A percentile compares a stretch with the other conserved stretches of the same genome.
phyloP scores from a whole-genome alignment of 2,797 vertebrate species.

The Gymnoscopelus microlampas region DNA sequence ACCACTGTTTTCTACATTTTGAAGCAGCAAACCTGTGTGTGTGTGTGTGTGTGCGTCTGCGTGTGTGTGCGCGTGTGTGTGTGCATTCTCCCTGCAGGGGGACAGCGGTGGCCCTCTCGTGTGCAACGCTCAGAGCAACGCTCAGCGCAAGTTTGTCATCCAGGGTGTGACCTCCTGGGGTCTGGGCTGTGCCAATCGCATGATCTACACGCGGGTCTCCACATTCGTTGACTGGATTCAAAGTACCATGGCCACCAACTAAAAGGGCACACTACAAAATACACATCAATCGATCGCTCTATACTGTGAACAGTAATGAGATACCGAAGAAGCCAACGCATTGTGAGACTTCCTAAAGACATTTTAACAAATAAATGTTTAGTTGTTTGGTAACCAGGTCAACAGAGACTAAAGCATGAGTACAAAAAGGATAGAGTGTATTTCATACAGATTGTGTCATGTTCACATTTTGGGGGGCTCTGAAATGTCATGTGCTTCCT shows the following conservation, averaged over 20 bases:
- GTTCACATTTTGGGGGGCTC: background rate
- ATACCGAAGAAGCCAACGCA: no score
- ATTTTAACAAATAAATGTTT: slow-evolving; percentile 66
- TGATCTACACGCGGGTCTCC: slow-evolving; percentile 94
- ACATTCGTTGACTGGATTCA: slow-evolving; percentile 88
- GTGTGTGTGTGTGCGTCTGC: background rate
- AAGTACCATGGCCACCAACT: slow-evolving; percentile 68
- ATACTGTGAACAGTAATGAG: no score
- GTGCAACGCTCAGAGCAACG: slow-evolving; percentile 65
- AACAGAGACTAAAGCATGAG: background rate
- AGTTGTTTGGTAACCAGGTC: background rate
- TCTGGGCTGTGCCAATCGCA: slow-evolving; percentile 90
- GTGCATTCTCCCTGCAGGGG: slow-evolving; percentile 78
- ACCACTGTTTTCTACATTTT: no score
- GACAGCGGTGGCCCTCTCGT: slow-evolving; percentile 97
- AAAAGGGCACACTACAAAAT: no score
- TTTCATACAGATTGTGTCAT: background rate
- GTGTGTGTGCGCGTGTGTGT: slow-evolving; percentile 6
- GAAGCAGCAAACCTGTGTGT: slow-evolving; percentile 71
- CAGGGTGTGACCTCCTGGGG: slow-evolving; percentile 98
- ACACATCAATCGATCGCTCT: no score
- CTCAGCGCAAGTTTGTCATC: slow-evolving; percentile 86
- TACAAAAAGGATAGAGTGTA: background rate
- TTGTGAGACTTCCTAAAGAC: no score
- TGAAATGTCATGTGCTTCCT: slow-evolving; percentile 25